Conservation (phyloP, 2,113 vertebrate genomes). For the Solea senegalensis region DNA sequence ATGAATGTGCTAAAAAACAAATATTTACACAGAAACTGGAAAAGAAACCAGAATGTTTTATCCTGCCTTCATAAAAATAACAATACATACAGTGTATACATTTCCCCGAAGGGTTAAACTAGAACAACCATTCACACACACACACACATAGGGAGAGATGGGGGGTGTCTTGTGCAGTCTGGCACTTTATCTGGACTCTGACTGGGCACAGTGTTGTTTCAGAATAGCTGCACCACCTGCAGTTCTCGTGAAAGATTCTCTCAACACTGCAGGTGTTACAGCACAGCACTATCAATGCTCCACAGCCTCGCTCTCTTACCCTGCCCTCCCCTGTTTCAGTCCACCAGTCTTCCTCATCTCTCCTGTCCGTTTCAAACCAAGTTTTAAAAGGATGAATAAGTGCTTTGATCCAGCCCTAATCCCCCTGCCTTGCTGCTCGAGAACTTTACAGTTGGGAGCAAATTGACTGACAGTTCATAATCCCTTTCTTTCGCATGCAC, state of each 20-base stretch:
- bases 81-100: not conserved
- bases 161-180: not conserved
- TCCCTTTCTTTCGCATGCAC: slow-evolving; percentile 21
- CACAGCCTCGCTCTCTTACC: not conserved
- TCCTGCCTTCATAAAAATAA: not conserved
- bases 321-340: slow-evolving; percentile 9
- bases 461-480: slow-evolving; percentile 57
- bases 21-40: not conserved
- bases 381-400: slow-evolving; percentile 36
- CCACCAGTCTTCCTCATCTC: slow-evolving; percentile 14
- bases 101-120: not conserved
- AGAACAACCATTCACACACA: slow-evolving; percentile 3
- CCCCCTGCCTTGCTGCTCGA: slow-evolving; percentile 20
- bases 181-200: slow-evolving; percentile 8
- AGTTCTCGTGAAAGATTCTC: slow-evolving; percentile 16
- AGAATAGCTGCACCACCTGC: slow-evolving; percentile 16
- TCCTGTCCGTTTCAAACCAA: slow-evolving; percentile 26
- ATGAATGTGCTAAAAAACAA: not conserved
- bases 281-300: slow-evolving; percentile 38
- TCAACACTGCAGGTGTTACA: slow-evolving; percentile 43
- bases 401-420: slow-evolving; percentile 55
- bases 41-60: too few species aligned
- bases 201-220: slow-evolving; percentile 3
- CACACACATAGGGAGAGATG: not conserved
- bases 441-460: slow-evolving; percentile 26